Evolutionary conservation across 2,113 vertebrate species (phyloP).

Genomic region (Malurus melanocephalus): DNA sequence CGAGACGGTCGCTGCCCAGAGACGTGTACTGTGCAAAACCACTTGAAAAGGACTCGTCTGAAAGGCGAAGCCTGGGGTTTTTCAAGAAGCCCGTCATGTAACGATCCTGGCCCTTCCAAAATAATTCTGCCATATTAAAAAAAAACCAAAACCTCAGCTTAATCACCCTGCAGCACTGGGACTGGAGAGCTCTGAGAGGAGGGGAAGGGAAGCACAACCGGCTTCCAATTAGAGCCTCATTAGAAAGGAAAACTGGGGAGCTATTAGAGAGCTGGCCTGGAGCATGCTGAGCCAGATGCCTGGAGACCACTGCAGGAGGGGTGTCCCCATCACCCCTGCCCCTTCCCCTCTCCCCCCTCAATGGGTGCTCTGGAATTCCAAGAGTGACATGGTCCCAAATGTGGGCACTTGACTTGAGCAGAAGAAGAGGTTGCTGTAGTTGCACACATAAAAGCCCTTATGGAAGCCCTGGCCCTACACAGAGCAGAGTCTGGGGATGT

Average conservation of each 20-base stretch:
- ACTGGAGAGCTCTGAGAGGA: slow-evolving; percentile 73
- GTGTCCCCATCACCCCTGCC: not conserved
- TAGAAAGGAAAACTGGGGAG: slow-evolving; percentile 76
- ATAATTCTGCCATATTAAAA: slow-evolving; percentile 78
- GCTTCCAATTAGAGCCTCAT: slow-evolving; percentile 82
- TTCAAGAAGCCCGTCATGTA: slow-evolving; percentile 72
- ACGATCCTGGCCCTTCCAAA: slow-evolving; percentile 74
- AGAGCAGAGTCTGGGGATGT: not conserved
- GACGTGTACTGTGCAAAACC: slow-evolving; percentile 77
- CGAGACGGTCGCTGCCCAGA: slow-evolving; percentile 79
- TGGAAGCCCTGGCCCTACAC: not conserved
- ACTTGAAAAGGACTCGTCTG: slow-evolving; percentile 80
- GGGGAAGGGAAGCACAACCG: slow-evolving; percentile 70
- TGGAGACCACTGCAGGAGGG: not conserved
- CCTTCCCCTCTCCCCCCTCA: not conserved
- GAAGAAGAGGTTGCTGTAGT: not conserved
- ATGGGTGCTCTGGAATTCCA: not conserved
- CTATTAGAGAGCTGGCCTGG: slow-evolving; percentile 62
- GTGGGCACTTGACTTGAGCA: not conserved
- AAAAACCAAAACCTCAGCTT: slow-evolving; percentile 79
- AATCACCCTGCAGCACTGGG: slow-evolving; percentile 79
- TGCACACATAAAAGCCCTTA: rapidly evolving
- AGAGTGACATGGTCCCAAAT: not conserved
- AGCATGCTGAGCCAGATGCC: slow-evolving; percentile 24
- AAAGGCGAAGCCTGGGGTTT: slow-evolving; percentile 75